Conservation (phyloP, 2,113 vertebrate species). For the Zingel zingel region DNA sequence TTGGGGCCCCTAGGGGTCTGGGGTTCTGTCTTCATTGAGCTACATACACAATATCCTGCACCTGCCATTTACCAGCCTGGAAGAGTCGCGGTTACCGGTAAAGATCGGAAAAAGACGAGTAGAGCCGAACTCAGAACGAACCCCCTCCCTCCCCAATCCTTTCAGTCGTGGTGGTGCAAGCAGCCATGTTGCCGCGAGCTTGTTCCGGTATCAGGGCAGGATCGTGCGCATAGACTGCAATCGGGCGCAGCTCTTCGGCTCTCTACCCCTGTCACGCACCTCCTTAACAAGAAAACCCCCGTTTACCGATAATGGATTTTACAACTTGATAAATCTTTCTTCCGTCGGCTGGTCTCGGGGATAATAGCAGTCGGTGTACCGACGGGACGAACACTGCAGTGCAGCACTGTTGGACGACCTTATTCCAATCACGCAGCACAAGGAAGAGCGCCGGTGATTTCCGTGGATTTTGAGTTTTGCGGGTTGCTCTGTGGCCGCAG, state of each 20-base stretch:
- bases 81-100: conserved; percentile 31
- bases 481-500: conserved; percentile 60
- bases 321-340: conserved; percentile 69
- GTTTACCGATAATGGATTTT: conserved; percentile 75
- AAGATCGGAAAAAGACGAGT: conserved; percentile 65
- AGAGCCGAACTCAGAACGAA: conserved; percentile 48
- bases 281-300: conserved; percentile 52
- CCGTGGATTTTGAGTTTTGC: conserved; percentile 71
- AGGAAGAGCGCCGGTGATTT: conserved; percentile 73
- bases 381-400: conserved; percentile 76
- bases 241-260: conserved; percentile 78
- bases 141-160: conserved; percentile 48
- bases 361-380: conserved; percentile 45
- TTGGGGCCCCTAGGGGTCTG: no score
- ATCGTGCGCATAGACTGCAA: conserved; percentile 77
- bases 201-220: conserved; percentile 87
- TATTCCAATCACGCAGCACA: conserved; percentile 75
- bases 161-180: conserved; percentile 82
- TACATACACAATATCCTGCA: conserved; percentile 24
- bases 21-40: neutral
- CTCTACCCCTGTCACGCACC: conserved; percentile 59
- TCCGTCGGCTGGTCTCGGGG: conserved; percentile 44
- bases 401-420: conserved; percentile 75
- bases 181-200: conserved; percentile 87
- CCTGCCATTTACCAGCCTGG: conserved; percentile 47